These are phyloP conservation scores for Celastrina argiolus DNA, from an alignment of 2,888 invertebrate genomes.

Conservation along the genomic window DNA sequence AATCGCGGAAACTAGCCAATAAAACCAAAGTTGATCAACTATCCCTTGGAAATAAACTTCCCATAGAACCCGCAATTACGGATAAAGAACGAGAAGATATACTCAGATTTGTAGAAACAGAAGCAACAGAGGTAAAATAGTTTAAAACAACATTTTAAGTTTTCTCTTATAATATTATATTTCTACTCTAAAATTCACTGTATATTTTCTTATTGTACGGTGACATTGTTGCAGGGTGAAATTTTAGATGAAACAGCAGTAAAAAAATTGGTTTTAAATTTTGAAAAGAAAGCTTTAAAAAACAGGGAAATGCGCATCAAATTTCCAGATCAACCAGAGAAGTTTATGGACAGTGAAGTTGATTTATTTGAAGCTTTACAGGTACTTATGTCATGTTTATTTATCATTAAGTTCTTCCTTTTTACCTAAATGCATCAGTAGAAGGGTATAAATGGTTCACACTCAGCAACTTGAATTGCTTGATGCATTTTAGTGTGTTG, in stretches of 20 bases:
- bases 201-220: too few relatives aligned
- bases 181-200: too few relatives aligned
- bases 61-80: constrained; percentile 80
- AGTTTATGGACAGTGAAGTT: constrained; percentile 98
- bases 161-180: not conserved
- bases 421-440: too few relatives aligned
- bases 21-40: constrained; percentile 65
- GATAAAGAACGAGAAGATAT: constrained; percentile 89
- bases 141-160: not conserved
- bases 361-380: constrained; percentile 93
- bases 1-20: constrained; percentile 76
- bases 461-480: too few relatives aligned
- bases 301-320: constrained; percentile 99
- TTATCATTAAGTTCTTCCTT: too few relatives aligned
- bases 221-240: constrained; percentile 80
- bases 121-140: constrained; percentile 83
- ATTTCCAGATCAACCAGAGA: constrained; percentile 97
- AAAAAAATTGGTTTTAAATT: constrained; percentile 92
- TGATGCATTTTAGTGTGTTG: too few relatives aligned
- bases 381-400: constrained; percentile 54
- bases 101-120: constrained; percentile 88
- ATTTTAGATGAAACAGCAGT: constrained; percentile 91
- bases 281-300: constrained; percentile 95
- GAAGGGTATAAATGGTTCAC: too few relatives aligned
- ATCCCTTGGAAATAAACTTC: constrained; percentile 62